A percentile compares a stretch with the other conserved stretches of the same genome.
phyloP scores from a whole-genome alignment of 37 sponge, comb jelly and placozoan species.

The Ephydatia muelleri region DNA sequence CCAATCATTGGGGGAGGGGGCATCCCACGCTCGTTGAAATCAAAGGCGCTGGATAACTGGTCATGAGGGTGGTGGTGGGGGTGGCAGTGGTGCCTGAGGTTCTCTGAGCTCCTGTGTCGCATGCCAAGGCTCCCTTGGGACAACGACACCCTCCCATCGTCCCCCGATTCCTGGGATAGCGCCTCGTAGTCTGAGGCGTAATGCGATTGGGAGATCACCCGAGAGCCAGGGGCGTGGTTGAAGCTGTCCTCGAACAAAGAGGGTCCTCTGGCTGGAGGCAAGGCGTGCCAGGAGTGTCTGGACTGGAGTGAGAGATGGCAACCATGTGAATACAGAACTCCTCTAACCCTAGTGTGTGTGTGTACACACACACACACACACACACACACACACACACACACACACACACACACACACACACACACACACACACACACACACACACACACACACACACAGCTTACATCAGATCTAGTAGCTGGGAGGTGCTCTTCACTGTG shows the following conservation, averaged over 20 bases:
- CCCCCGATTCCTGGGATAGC: slow-evolving; percentile 19
- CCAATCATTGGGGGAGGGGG: neutral
- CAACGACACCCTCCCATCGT: slow-evolving; percentile 27
- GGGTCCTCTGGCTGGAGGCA: slow-evolving; percentile 1
- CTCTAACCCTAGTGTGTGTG: too few relatives aligned
- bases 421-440: neutral
- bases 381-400: too few relatives aligned
- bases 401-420: too few relatives aligned
- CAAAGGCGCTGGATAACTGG: neutral
- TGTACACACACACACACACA: too few relatives aligned
- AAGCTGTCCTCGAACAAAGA: slow-evolving; percentile 9
- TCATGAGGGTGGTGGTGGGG: neutral
- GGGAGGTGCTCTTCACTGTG: slow-evolving; percentile 42
- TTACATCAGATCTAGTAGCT: slow-evolving; percentile 29
- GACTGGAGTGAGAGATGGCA: slow-evolving; percentile 22
- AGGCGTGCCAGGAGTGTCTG: slow-evolving; percentile 31
- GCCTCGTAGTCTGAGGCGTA: slow-evolving; percentile 16
- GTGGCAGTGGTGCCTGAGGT: neutral
- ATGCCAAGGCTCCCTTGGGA: slow-evolving; percentile 26
- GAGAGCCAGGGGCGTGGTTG: slow-evolving; percentile 44
- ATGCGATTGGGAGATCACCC: neutral
- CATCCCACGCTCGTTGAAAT: neutral
- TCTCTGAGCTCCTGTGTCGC: neutral
- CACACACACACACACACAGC: neutral
- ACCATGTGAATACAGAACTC: neutral